phyloP scores from a whole-genome alignment of 37 sponge, comb jelly and placozoan species.

The Oscarella lobularis region DNA sequence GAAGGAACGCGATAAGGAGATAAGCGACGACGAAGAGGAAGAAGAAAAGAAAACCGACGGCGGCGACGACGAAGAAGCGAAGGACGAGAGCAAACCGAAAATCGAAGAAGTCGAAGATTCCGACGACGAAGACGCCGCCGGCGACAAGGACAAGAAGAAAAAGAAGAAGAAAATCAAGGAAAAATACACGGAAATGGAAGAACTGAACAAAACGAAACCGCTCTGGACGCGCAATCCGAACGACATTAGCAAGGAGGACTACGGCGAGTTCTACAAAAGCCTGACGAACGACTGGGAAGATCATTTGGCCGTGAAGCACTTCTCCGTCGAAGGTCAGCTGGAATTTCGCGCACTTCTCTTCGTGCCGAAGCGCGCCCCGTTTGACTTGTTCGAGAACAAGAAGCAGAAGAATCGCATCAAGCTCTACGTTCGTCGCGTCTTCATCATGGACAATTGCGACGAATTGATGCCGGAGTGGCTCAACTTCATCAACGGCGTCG shows the following conservation, averaged over 20 bases:
- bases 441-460: conserved; percentile 99
- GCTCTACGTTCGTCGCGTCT: conserved; percentile 95
- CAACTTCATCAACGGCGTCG: conserved; percentile 95
- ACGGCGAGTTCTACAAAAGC: conserved; percentile 99
- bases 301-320: conserved; percentile 97
- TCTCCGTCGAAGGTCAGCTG: conserved; percentile 98
- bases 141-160: conserved; percentile 28
- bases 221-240: conserved; percentile 97
- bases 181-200: conserved; percentile 93
- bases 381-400: conserved; percentile 98
- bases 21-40: conserved; percentile 90
- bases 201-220: conserved; percentile 97
- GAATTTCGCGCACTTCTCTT: conserved; percentile 95
- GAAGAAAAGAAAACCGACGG: too few species aligned
- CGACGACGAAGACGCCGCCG: conserved; percentile 68
- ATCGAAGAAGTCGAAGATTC: conserved; percentile 24
- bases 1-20: conserved; percentile 93
- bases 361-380: conserved; percentile 90
- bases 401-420: conserved; percentile 99
- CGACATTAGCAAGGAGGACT: conserved; percentile 94
- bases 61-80: conserved; percentile 42
- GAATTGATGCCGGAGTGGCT: conserved; percentile 98
- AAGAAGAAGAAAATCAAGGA: conserved; percentile 76
- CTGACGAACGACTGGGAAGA: conserved; percentile 99
- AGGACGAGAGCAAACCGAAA: conserved; percentile 34